Evolutionary conservation across 2,888 invertebrate species (phyloP).

Genomic region (Adelphocoris suturalis): DNA sequence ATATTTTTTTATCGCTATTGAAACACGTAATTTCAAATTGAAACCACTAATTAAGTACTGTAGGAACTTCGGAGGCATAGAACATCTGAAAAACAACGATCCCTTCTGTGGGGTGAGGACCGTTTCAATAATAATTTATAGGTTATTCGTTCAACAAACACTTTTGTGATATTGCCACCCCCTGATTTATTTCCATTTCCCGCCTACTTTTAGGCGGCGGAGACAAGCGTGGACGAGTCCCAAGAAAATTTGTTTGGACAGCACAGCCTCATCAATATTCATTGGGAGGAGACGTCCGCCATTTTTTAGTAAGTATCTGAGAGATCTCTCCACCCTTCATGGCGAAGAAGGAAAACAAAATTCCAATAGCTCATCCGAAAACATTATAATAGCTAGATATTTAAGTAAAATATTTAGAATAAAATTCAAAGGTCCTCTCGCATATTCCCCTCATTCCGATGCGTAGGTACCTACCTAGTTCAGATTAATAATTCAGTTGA

Average conservation of each 20-base stretch:
- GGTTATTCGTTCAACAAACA: conserved; percentile 41
- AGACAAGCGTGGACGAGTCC: neutral
- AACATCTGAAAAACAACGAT: neutral
- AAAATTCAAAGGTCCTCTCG: no score
- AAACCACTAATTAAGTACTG: no score
- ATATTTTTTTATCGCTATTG: no score
- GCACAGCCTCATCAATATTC: conserved; percentile 41
- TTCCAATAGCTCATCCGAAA: neutral
- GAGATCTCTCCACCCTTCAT: neutral
- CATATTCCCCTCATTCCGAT: no score
- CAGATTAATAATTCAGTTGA: no score
- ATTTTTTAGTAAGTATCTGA: neutral
- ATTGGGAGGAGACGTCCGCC: conserved; percentile 4
- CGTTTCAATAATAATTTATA: conserved; percentile 6
- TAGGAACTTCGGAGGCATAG: neutral
- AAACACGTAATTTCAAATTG: no score
- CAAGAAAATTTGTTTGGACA: conserved; percentile 40
- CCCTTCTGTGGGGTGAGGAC: neutral
- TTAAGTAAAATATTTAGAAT: no score
- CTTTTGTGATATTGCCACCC: neutral
- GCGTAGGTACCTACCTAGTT: no score
- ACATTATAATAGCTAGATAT: no score
- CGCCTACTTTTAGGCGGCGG: neutral
- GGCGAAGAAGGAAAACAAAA: neutral
- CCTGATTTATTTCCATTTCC: conserved; percentile 13